A percentile compares a stretch with the other conserved stretches of the same genome.
These are phyloP conservation scores for Cerastis leucographa DNA, from an alignment of 2,888 invertebrate species.

Conservation along the genomic window DNA sequence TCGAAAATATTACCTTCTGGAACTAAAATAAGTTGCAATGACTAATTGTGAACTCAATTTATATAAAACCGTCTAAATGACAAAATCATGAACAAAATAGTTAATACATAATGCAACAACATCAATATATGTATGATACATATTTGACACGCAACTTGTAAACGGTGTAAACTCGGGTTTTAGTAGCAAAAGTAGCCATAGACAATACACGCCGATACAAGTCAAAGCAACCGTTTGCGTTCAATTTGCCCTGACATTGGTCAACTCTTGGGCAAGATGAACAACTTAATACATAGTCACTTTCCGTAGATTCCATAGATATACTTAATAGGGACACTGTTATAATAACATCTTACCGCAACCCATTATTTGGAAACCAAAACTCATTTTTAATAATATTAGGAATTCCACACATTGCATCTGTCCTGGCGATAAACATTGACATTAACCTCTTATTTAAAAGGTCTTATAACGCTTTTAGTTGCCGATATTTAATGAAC, in stretches of 20 bases:
- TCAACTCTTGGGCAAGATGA: not conserved
- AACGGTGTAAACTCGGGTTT: not conserved
- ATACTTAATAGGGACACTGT: constrained; percentile 1
- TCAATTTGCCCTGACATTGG: not conserved
- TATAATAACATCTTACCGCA: no score
- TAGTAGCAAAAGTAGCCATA: not conserved
- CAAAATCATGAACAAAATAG: not conserved
- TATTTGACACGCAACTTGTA: not conserved
- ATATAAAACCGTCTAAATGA: not conserved
- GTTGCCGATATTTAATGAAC: not conserved
- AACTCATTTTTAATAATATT: not conserved
- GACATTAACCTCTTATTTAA: not conserved
- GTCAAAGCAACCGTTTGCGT: not conserved
- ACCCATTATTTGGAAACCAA: not conserved
- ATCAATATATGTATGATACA: not conserved
- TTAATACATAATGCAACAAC: not conserved
- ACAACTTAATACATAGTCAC: not conserved
- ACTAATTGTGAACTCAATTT: not conserved
- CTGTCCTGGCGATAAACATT: not conserved
- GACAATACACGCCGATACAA: not conserved
- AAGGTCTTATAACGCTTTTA: not conserved
- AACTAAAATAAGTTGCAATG: not conserved
- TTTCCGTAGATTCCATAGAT: not conserved
- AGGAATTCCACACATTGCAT: constrained; percentile 26
- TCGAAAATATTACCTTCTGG: not conserved